phyloP scores from a whole-genome alignment of 2,888 invertebrate genomes.

The Stenchaetothrips biformis region DNA sequence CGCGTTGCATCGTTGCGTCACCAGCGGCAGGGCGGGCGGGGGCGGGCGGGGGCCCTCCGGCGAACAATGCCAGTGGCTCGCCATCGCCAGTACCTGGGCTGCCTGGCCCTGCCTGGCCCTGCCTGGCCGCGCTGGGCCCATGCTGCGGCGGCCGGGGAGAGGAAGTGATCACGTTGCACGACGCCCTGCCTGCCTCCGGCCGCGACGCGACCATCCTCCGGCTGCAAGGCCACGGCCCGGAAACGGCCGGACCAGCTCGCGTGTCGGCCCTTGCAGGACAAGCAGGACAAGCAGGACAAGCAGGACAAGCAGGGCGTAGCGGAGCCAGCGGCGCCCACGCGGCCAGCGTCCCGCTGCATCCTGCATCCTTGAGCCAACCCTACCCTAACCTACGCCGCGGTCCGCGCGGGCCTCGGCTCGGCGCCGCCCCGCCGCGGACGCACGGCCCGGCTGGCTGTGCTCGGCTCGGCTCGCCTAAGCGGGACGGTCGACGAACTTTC shows the following conservation, averaged over 20 bases:
- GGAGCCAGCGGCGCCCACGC: too few species aligned
- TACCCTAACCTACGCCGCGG: too few species aligned
- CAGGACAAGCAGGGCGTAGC: neutral
- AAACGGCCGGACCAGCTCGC: neutral
- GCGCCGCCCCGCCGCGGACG: neutral
- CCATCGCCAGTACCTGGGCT: too few species aligned
- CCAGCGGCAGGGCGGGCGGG: neutral
- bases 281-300: neutral
- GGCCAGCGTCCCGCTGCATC: too few species aligned
- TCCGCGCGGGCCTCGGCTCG: neutral
- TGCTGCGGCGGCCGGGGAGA: neutral
- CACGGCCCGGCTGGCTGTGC: neutral
- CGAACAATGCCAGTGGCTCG: too few species aligned
- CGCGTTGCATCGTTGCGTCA: neutral
- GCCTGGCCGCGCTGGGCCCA: too few species aligned
- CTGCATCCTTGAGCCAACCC: too few species aligned
- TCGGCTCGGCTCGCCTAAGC: constrained; percentile 28
- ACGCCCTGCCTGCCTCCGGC: neutral
- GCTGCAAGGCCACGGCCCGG: too few species aligned
- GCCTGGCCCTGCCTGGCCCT: too few species aligned
- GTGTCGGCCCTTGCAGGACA: neutral
- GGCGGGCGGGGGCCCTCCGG: too few species aligned
- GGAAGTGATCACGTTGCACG: neutral
- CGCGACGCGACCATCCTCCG: too few species aligned
- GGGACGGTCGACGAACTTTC: constrained; percentile 26